Percentiles rank a stretch among this genome's conserved stretches.
phyloP scores from a whole-genome alignment of 2,797 vertebrate genomes.

The Alosa sapidissima region DNA sequence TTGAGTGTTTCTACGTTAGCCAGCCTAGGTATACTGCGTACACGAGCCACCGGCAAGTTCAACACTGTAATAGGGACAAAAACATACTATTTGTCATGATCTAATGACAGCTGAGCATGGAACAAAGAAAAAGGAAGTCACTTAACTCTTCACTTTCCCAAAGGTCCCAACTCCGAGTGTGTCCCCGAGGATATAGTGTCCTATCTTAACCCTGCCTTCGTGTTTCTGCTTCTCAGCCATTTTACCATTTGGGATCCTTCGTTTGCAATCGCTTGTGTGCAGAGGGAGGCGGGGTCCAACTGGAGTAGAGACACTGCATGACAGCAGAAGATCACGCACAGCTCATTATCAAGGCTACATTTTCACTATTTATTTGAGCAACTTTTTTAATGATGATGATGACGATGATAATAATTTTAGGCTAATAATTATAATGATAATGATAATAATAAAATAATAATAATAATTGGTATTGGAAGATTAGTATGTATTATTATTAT shows the following conservation, averaged over 20 bases:
- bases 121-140: conserved; percentile 56
- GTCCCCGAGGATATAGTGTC: conserved; percentile 94
- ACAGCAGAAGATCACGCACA: conserved; percentile 6
- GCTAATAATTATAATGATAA: too few relatives aligned
- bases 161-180: conserved; percentile 98
- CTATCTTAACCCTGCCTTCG: conserved; percentile 96
- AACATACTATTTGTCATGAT: not conserved
- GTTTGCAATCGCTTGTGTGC: conserved; percentile 51
- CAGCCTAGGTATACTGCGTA: conserved; percentile 58
- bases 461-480: too few relatives aligned
- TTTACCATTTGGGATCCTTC: conserved; percentile 61
- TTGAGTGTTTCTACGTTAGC: not conserved
- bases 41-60: conserved; percentile 64
- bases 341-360: not conserved
- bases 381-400: too few relatives aligned
- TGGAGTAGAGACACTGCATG: conserved; percentile 1
- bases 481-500: too few relatives aligned
- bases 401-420: too few relatives aligned
- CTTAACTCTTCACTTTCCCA: conserved; percentile 99
- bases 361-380: not conserved
- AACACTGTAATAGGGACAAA: conserved; percentile 27
- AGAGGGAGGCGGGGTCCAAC: conserved; percentile 39
- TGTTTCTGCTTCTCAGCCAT: conserved; percentile 97
- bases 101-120: not conserved
- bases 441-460: too few relatives aligned